These are phyloP conservation scores for Heliconius charithonia DNA, from an alignment of 2,888 invertebrate genomes.

Conservation along the genomic window DNA sequence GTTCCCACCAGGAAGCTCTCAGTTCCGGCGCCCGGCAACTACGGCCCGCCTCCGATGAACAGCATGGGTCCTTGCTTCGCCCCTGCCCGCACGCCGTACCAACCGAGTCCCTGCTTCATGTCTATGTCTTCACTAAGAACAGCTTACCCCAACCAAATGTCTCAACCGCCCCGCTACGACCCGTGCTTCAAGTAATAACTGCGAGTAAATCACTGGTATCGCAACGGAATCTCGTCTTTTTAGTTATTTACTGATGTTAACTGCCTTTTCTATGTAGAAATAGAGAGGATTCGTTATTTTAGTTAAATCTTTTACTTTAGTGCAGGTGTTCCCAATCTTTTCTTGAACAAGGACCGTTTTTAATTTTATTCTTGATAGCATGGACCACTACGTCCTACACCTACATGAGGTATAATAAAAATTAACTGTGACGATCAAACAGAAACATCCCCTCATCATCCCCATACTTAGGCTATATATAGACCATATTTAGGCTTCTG, in stretches of 20 bases:
- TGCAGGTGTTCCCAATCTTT: no score
- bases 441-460: no score
- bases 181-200: conserved; percentile 49
- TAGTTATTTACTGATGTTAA: background rate
- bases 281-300: background rate
- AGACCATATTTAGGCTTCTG: no score
- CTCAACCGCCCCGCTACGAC: conserved; percentile 45
- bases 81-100: conserved; percentile 46
- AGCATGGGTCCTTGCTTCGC: conserved; percentile 50
- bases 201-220: background rate
- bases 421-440: no score
- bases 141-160: conserved; percentile 49
- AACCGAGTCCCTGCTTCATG: conserved; percentile 63
- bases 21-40: conserved; percentile 15
- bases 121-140: conserved; percentile 58
- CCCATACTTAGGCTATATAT: no score
- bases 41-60: conserved; percentile 28
- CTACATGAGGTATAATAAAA: no score
- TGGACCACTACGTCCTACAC: no score
- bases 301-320: background rate
- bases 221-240: conserved; percentile 44
- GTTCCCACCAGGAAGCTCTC: conserved; percentile 32
- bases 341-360: no score
- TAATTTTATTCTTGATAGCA: no score
- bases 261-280: background rate